phyloP scores from a whole-genome alignment of 2,797 vertebrate species.

The Amazona ochrocephala region DNA sequence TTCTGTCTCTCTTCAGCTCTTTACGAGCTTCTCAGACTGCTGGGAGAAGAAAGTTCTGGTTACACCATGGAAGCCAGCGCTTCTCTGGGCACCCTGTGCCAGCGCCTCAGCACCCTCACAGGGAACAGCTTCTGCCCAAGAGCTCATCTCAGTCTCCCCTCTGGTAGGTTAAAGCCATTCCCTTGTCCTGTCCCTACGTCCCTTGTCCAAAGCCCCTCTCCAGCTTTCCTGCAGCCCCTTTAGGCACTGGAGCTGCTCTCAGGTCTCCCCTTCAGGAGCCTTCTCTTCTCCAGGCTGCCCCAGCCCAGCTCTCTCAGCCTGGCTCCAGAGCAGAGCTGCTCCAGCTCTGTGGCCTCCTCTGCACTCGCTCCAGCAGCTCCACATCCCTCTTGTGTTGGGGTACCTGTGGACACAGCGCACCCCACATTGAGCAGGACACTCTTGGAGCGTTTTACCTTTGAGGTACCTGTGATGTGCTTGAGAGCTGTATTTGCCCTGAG shows the following conservation, averaged over 20 bases:
- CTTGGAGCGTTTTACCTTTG: neutral
- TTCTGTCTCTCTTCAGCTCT: neutral
- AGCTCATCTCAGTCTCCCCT: too few species aligned
- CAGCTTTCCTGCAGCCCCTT: too few species aligned
- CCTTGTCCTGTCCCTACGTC: too few species aligned
- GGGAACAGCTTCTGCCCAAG: neutral
- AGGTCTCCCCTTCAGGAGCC: too few species aligned
- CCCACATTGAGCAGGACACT: neutral
- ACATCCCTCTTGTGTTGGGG: neutral
- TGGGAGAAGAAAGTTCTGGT: neutral
- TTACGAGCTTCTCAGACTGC: neutral
- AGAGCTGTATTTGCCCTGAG: accelerated
- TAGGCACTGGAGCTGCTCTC: too few species aligned
- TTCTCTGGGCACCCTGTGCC: neutral
- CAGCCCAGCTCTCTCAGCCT: too few species aligned
- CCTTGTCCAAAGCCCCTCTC: too few species aligned
- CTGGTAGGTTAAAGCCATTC: too few species aligned
- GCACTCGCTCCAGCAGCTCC: neutral
- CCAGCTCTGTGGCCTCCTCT: neutral
- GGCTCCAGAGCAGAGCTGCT: neutral
- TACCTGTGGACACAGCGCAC: neutral
- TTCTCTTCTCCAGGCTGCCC: too few species aligned
- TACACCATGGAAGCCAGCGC: neutral
- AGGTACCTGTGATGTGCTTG: neutral
- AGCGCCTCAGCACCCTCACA: neutral